Conservation (phyloP, 1,140 invertebrate genomes). For the Bombyx mandarina region DNA sequence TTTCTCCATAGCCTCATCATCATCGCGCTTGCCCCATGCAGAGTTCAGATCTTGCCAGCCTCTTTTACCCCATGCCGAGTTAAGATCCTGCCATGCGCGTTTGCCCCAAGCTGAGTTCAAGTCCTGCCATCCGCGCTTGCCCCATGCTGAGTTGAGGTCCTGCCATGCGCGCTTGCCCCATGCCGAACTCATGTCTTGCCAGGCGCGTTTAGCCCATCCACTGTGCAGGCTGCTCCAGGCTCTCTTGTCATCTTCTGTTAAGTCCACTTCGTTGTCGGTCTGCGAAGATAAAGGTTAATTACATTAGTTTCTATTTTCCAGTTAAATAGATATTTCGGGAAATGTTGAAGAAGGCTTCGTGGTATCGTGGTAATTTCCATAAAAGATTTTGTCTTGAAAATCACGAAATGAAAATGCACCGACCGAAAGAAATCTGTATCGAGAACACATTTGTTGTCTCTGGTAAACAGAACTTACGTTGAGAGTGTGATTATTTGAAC, state of each 20-base stretch:
- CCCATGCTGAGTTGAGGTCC: constrained; percentile 58
- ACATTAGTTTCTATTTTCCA: not conserved
- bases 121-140: constrained; percentile 74
- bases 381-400: no score
- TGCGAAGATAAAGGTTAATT: constrained; percentile 15
- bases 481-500: no score
- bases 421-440: no score
- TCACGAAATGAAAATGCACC: no score
- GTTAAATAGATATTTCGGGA: constrained; percentile 19
- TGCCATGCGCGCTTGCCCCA: constrained; percentile 72
- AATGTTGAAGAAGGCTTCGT: no score
- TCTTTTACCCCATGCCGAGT: constrained; percentile 74
- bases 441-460: no score
- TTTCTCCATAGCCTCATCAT: constrained; percentile 6
- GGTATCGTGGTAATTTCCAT: no score
- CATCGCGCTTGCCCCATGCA: constrained; percentile 74
- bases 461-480: no score
- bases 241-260: constrained; percentile 54
- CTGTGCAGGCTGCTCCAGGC: constrained; percentile 50
- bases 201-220: constrained; percentile 73
- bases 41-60: constrained; percentile 76
- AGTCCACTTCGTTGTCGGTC: constrained; percentile 46
- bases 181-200: constrained; percentile 72
- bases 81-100: constrained; percentile 73
- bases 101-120: constrained; percentile 75